These are phyloP conservation scores for Oceanodroma leucorhoa DNA, from an alignment of 2,797 vertebrate genomes.

Conservation along the genomic window DNA sequence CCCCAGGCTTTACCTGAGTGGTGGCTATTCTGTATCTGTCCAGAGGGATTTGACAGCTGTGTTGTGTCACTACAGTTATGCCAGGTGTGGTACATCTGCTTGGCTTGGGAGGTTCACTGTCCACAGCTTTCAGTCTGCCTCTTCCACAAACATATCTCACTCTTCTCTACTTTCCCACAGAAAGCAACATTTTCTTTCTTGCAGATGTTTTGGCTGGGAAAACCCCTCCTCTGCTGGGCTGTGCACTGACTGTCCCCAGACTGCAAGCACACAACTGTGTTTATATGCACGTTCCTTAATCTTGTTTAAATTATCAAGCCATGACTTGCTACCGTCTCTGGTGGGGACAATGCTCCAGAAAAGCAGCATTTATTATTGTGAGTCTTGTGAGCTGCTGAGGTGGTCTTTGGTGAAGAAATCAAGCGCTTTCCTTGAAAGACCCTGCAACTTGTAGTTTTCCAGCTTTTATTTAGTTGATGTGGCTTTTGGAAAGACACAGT, in stretches of 20 bases:
- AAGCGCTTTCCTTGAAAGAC: background rate
- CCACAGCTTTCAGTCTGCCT: background rate
- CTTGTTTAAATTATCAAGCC: slow-evolving; percentile 12
- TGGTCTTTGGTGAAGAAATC: background rate
- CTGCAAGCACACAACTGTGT: slow-evolving; percentile 1
- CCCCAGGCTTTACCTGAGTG: background rate
- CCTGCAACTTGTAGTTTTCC: background rate
- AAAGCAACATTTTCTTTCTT: background rate
- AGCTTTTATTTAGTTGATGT: background rate
- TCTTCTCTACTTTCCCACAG: background rate
- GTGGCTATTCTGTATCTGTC: background rate
- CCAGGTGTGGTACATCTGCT: background rate
- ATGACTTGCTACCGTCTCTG: background rate
- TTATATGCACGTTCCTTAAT: background rate
- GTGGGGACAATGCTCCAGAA: background rate
- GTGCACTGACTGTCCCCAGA: background rate
- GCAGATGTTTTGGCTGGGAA: slow-evolving; percentile 14
- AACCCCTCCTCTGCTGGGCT: background rate
- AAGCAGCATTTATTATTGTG: background rate
- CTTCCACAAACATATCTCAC: background rate
- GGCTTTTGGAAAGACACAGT: background rate
- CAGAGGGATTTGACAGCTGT: background rate
- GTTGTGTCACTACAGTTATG: background rate
- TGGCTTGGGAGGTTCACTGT: background rate
- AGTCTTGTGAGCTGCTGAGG: background rate